Conservation (phyloP, 2,888 invertebrate genomes). For the Prosopocoilus inquinatus region DNA sequence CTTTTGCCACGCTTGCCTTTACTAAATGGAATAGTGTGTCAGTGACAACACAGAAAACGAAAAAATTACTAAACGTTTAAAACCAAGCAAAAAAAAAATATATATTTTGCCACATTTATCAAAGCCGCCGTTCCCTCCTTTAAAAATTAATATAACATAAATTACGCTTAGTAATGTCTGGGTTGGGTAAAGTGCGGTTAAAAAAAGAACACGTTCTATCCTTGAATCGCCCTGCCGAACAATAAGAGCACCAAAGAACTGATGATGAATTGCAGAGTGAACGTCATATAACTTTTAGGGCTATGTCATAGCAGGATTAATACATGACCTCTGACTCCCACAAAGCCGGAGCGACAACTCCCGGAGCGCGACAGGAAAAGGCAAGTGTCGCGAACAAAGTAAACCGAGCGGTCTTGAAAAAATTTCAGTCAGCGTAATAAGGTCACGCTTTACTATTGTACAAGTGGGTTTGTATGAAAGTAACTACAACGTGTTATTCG, state of each 20-base stretch:
- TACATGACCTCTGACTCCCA: conserved; percentile 3
- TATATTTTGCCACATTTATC: conserved; percentile 10
- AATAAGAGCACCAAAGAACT: conserved; percentile 8
- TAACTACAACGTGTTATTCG: neutral
- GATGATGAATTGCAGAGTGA: conserved; percentile 8
- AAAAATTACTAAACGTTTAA: neutral
- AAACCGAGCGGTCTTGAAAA: conserved; percentile 32
- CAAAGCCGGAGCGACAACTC: neutral
- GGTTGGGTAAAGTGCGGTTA: conserved; percentile 16
- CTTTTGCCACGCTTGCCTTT: no score
- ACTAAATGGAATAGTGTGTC: no score
- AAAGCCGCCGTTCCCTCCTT: conserved; percentile 12
- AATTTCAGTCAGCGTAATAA: conserved; percentile 35
- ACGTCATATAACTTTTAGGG: conserved; percentile 9
- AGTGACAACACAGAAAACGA: no score
- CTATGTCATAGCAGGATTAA: neutral
- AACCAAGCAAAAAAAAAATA: conserved; percentile 8
- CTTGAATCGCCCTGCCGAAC: conserved; percentile 14
- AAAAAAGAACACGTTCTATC: conserved; percentile 7
- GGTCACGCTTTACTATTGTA: conserved; percentile 38
- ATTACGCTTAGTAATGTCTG: conserved; percentile 20
- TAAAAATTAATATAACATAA: conserved; percentile 19
- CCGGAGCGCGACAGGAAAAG: neutral
- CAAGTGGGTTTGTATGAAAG: conserved; percentile 34
- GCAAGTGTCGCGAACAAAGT: conserved; percentile 16